A percentile compares a stretch with the other conserved stretches of the same genome.
phyloP scores from a whole-genome alignment of 2,888 invertebrate species.

The Lasioglossum lativentre region DNA sequence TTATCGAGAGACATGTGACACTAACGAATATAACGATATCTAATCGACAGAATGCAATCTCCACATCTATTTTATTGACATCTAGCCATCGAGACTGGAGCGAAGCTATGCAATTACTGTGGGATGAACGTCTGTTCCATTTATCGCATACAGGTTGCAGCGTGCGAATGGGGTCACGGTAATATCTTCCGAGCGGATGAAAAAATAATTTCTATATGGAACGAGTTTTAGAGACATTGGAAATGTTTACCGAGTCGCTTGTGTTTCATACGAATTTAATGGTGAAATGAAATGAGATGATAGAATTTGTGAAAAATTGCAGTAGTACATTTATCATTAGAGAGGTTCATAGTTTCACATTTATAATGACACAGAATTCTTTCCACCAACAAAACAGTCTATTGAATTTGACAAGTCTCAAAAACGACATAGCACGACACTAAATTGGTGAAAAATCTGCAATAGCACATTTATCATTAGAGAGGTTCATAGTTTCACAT shows the following conservation, averaged over 20 bases:
- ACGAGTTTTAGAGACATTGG: background rate
- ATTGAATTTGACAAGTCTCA: too few species aligned
- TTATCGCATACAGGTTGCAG: background rate
- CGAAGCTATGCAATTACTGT: background rate
- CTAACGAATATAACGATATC: conserved; percentile 6
- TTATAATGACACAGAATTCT: too few species aligned
- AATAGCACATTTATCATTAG: too few species aligned
- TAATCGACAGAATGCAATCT: conserved; percentile 13
- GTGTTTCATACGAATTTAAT: background rate
- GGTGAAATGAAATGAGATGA: background rate
- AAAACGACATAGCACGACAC: too few species aligned
- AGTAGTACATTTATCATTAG: too few species aligned
- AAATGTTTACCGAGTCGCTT: background rate
- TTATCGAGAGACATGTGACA: background rate
- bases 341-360: too few species aligned
- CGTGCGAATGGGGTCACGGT: background rate
- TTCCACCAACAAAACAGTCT: too few species aligned
- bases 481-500: too few species aligned
- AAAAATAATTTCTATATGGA: background rate
- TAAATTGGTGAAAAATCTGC: background rate
- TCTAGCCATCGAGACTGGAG: background rate
- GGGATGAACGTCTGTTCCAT: background rate
- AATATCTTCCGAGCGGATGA: background rate
- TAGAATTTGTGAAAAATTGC: background rate
- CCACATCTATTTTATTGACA: conserved; percentile 5